These are phyloP conservation scores for Pygmarrhopalites habei DNA, from an alignment of 1,140 invertebrate genomes.

Conservation along the genomic window DNA sequence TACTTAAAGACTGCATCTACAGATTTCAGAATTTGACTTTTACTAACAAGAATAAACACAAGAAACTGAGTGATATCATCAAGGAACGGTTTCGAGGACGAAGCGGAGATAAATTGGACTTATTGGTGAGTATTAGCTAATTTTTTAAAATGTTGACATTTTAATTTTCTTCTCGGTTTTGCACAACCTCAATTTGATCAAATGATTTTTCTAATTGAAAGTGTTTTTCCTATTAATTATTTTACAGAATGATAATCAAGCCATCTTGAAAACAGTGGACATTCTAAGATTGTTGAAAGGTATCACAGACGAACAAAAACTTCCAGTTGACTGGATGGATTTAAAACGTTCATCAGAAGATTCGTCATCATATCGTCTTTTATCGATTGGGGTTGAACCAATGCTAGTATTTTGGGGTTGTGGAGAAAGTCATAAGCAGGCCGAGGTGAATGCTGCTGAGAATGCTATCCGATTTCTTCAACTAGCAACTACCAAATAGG, in stretches of 20 bases:
- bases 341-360: conserved; percentile 7
- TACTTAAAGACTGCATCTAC: too few relatives aligned
- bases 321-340: conserved; percentile 22
- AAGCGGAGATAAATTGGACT: conserved; percentile 21
- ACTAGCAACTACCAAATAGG: too few relatives aligned
- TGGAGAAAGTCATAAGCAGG: conserved; percentile 18
- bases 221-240: conserved; percentile 1
- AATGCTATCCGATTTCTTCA: conserved; percentile 24
- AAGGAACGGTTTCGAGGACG: not conserved
- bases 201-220: not conserved
- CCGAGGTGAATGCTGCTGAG: conserved; percentile 24
- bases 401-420: conserved; percentile 20
- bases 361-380: not conserved
- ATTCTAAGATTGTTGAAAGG: conserved; percentile 18
- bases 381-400: conserved; percentile 19
- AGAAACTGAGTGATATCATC: conserved; percentile 15
- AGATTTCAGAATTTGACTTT: conserved; percentile 19
- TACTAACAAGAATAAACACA: conserved; percentile 17
- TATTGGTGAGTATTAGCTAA: conserved; percentile 13
- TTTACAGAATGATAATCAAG: conserved; percentile 10
- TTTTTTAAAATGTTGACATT: not conserved
- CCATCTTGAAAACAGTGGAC: conserved; percentile 4
- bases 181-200: not conserved
- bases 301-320: conserved; percentile 34
- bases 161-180: too few relatives aligned